A percentile compares a stretch with the other conserved stretches of the same genome.
Conservation (phyloP, 2,113 vertebrate species). For the Nyctereutes procyonoides region DNA sequence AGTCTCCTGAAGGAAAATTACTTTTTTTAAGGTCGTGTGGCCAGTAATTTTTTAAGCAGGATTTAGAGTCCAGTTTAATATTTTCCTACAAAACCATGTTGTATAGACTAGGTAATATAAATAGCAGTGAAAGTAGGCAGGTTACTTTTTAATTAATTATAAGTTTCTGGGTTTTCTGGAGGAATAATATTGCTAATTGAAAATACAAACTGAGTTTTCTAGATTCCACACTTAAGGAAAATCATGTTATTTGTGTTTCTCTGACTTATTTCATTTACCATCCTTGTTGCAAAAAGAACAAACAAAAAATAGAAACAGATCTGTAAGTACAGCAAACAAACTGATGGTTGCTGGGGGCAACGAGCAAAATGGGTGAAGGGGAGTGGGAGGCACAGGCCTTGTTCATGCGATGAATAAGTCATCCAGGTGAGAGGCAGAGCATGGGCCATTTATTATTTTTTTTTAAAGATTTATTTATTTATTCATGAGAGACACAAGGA, state of each 20-base stretch:
- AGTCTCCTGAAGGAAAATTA: not conserved
- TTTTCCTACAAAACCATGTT: not conserved
- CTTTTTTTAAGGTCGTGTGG: not conserved
- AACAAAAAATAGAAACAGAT: not conserved
- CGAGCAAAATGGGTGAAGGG: not conserved
- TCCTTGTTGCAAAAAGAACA: not conserved
- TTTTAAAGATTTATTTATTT: too few relatives aligned
- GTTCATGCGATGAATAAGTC: not conserved
- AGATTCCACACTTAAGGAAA: not conserved
- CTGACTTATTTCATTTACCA: not conserved
- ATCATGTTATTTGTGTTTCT: not conserved
- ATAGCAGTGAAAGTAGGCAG: not conserved
- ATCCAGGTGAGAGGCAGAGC: too few relatives aligned
- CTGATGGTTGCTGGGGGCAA: too few relatives aligned
- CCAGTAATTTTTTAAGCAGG: not conserved
- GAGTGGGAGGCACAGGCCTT: not conserved
- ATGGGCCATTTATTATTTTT: too few relatives aligned
- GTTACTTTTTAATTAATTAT: not conserved
- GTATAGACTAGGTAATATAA: not conserved
- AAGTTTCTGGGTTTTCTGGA: not conserved
- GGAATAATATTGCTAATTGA: not conserved
- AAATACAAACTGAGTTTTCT: not conserved
- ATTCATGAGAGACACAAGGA: too few relatives aligned
- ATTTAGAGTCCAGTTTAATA: not conserved
- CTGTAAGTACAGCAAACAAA: not conserved